These are phyloP conservation scores for Vulpes vulpes DNA, from an alignment of 2,113 vertebrate genomes.

Conservation along the genomic window DNA sequence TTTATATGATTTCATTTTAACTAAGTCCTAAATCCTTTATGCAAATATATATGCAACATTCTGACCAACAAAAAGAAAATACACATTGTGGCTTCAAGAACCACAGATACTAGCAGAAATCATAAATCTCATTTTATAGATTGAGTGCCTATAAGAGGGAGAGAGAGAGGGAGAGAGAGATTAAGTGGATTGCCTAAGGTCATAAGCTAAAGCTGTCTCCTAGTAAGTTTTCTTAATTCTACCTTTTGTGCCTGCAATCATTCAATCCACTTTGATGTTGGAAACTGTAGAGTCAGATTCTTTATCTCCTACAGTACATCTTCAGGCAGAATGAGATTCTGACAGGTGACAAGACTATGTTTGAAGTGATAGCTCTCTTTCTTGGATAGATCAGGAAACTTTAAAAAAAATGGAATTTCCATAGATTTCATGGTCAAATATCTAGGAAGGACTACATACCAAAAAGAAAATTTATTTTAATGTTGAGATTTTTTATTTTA, in stretches of 20 bases:
- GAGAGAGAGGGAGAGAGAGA: not conserved
- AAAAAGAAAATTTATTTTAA: not conserved
- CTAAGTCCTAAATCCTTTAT: not conserved
- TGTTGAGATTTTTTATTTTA: not conserved
- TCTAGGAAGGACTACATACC: not conserved
- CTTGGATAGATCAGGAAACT: not conserved
- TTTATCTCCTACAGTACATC: conserved; percentile 52
- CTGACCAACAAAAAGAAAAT: conserved; percentile 18
- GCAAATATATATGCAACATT: not conserved
- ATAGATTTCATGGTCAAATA: not conserved
- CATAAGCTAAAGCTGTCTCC: conserved; percentile 65
- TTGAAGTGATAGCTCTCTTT: conserved; percentile 57
- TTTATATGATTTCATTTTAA: conserved; percentile 45
- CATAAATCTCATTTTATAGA: conserved; percentile 66
- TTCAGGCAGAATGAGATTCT: conserved; percentile 49
- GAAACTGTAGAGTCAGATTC: conserved; percentile 34
- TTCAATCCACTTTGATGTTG: conserved; percentile 65
- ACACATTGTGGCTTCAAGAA: not conserved
- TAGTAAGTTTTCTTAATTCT: conserved; percentile 67
- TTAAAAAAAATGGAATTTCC: not conserved
- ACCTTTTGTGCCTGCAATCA: conserved; percentile 62
- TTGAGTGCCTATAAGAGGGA: conserved; percentile 17
- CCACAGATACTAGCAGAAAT: conserved; percentile 29
- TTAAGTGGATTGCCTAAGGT: conserved; percentile 67
- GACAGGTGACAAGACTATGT: conserved; percentile 58